phyloP scores from a whole-genome alignment of 2,888 invertebrate genomes.

The Willowsia nigromaculata region DNA sequence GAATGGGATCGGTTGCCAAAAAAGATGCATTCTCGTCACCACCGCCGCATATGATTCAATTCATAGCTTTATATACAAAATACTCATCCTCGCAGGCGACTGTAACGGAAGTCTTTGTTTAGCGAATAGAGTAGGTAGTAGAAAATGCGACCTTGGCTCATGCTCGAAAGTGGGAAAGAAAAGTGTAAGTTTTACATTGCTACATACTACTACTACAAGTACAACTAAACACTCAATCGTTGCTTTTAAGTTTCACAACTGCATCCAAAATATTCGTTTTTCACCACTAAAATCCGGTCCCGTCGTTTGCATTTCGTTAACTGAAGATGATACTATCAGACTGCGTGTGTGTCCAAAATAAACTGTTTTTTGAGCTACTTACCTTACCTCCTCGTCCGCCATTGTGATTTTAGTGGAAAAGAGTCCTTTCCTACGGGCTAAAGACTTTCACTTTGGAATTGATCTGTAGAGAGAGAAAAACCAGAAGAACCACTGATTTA shows the following conservation, averaged over 20 bases:
- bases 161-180: not conserved
- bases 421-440: slow-evolving; percentile 70
- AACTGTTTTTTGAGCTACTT: slow-evolving; percentile 81
- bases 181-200: not conserved
- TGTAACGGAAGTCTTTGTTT: slow-evolving; percentile 21
- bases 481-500: slow-evolving; percentile 12
- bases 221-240: not conserved
- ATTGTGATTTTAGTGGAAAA: slow-evolving; percentile 82
- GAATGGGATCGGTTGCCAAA: slow-evolving; percentile 21
- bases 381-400: slow-evolving; percentile 98
- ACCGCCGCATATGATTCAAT: not conserved
- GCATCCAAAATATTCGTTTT: no score
- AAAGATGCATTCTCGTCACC: not conserved
- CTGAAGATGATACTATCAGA: not conserved
- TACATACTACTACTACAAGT: not conserved
- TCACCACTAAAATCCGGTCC: not conserved
- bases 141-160: slow-evolving; percentile 47
- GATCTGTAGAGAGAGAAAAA: slow-evolving; percentile 69
- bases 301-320: not conserved
- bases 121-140: not conserved
- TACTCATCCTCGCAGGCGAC: not conserved
- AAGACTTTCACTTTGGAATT: slow-evolving; percentile 73
- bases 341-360: not conserved
- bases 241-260: no score
- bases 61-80: not conserved